Evolutionary conservation across 2,797 vertebrate species (phyloP), one percentile per base, ranked within the genome.

Genomic region (Pangasius krempfi): DNA sequence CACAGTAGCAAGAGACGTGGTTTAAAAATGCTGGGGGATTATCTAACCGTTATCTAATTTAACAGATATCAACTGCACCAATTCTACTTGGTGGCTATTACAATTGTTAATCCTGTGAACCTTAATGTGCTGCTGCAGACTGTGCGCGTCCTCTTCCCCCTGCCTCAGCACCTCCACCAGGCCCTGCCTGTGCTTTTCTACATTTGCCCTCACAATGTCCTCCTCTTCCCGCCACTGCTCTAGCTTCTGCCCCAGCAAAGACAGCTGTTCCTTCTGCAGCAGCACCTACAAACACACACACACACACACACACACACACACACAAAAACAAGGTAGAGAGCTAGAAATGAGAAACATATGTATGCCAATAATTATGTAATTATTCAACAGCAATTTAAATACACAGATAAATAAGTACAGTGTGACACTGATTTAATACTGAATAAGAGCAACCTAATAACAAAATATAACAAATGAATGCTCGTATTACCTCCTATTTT

Each of bases 191-290:
- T 94, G 96, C 84, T 95, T 94, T 87, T 94, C 93, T 87, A 96
- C 92, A 88, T 92, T 94, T 27, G 92, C 92, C 70, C 96, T 95
- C 33, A 97, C 93, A 4, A 94, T 91, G 10, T 0, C 86, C 68
- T 97, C 94, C 89, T 97, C 96, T 20, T 96, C 95, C 75, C 90
- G 94, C 86, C 94, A 95, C 30, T 95, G 94, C 2, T 86, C 91
- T 44, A 96, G 70, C 68, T 95, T 94, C 10, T 91, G 93, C 76
- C 96, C 96, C 93, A 97, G 89, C 87, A 93, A 37, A 12, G 90
- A 58, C 73, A 96, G 85, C 88, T 97, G 94, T 37, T 96, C 93
- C 75, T 96, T 94, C 86, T 96, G 95, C 79, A 88, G 87, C 27
- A 88, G 87, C 47, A 96, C 91, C 97, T 97, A 56, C n/a, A 90